phyloP scores from a whole-genome alignment of 2,888 invertebrate species.

The Catocala fraxini region DNA sequence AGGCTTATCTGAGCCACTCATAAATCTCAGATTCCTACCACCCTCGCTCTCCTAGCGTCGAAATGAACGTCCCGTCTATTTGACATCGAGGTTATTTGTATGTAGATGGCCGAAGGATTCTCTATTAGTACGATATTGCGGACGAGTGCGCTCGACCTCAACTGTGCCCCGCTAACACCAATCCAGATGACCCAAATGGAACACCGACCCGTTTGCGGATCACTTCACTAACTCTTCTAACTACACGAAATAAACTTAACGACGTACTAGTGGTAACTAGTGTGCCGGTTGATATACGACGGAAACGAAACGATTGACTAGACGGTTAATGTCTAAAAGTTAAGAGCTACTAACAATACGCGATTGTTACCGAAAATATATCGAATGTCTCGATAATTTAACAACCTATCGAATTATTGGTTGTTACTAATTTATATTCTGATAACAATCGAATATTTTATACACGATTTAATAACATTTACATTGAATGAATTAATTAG shows the following conservation, averaged over 20 bases:
- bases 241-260: slow-evolving; percentile 49
- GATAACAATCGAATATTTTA: too few relatives aligned
- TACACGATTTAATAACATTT: too few relatives aligned
- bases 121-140: slow-evolving; percentile 57
- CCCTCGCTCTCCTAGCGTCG: slow-evolving; percentile 21
- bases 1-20: slow-evolving; percentile 12
- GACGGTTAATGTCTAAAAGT: too few relatives aligned
- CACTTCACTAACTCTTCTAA: slow-evolving; percentile 64
- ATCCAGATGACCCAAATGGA: slow-evolving; percentile 73
- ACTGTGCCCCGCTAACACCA: slow-evolving; percentile 65
- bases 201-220: slow-evolving; percentile 67
- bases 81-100: slow-evolving; percentile 18
- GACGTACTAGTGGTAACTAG: slow-evolving; percentile 50
- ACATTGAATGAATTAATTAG: too few relatives aligned
- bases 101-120: slow-evolving; percentile 43
- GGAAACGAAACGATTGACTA: too few relatives aligned
- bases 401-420: too few relatives aligned
- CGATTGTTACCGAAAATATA: too few relatives aligned
- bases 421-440: too few relatives aligned
- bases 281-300: slow-evolving; percentile 35
- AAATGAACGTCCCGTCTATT: slow-evolving; percentile 29
- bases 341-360: too few relatives aligned
- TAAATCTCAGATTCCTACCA: slow-evolving; percentile 21
- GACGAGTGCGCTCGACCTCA: slow-evolving; percentile 56
- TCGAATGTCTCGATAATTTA: too few relatives aligned